Conservation (phyloP, 1,140 invertebrate species). For the Cydia fagiglandana region DNA sequence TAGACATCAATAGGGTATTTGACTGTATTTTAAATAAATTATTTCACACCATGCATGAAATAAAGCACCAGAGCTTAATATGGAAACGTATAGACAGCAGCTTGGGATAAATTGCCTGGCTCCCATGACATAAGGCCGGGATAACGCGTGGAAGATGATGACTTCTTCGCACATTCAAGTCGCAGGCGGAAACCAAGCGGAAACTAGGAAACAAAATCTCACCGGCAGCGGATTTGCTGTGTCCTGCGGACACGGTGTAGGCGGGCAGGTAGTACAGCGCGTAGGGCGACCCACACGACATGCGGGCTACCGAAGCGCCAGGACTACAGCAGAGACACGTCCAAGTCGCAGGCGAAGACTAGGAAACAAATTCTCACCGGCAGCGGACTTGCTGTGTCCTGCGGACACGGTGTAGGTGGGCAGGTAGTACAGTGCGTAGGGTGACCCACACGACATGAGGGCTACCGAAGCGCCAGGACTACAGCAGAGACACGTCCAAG, state of each 20-base stretch:
- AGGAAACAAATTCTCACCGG: constrained; percentile 55
- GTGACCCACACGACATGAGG: constrained; percentile 87
- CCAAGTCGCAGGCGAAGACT: constrained; percentile 81
- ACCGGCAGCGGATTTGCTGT: constrained; percentile 83
- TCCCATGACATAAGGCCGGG: no score
- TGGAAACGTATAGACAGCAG: no score
- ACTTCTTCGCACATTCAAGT: no score
- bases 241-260: constrained; percentile 83
- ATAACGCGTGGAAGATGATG: no score
- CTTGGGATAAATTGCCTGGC: no score
- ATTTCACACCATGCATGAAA: no score
- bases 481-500: constrained; percentile 83
- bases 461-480: constrained; percentile 86
- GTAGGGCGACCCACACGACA: constrained; percentile 88
- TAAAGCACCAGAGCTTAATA: no score
- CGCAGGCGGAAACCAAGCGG: no score
- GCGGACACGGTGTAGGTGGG: constrained; percentile 84
- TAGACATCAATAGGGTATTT: no score
- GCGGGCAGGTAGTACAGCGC: constrained; percentile 87
- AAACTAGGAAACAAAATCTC: not conserved
- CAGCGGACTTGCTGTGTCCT: constrained; percentile 84
- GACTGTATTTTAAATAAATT: no score
- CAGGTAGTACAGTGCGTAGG: constrained; percentile 87
- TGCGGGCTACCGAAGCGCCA: constrained; percentile 85
- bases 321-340: constrained; percentile 83